Base-by-base conservation (phyloP, 2,888 invertebrate species). In the Brachynemurus nebulosus region DNA sequence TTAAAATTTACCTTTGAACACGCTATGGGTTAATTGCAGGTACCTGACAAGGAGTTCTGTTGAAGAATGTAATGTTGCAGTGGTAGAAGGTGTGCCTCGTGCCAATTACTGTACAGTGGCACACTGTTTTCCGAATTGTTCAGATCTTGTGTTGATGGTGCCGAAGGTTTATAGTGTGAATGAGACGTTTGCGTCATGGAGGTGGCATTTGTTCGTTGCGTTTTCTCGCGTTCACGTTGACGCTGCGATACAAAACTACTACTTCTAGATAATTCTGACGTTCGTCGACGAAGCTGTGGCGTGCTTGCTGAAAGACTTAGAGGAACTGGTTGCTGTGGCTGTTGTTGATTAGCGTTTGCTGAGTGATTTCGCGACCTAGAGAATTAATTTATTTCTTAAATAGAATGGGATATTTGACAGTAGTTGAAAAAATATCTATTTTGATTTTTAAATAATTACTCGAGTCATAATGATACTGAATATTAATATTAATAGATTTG, bases 41-140 rank as follows among this genome's bases (percentile, higher is more conserved):
- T n/a, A n/a, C 80, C 78, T 47, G 79, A 78, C 37, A 80, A 64
- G 56, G 84, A 83, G 1, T 84, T 84, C 65, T 90, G 90, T 58
- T 89, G 88, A 56, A 90, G 72, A 53, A 90, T 82, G 58, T 89
- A 90, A 64, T 89, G 86, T 62, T 89, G 88, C 49, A 90, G 66
- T 8, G 89, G 89, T 56, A 88, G 63, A 49, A 89, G 65, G 59
- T 88, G 86, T 53, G 76, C 74, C 52, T 80, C 80, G 58, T 80
- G 80, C 79, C 80, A 81, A 61, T 81, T 81, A 53, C 79, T 80
- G 59, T 81, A 81, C 20, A 81, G 62, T 1, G 80, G 80, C 18
- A 17, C 12, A 27, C 27, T 40, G 44, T 62, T 63, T 52, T 65
- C 20, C n/a, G 23, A 30, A 11, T 25, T 30, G 23, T 35, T 35